phyloP scores from a whole-genome alignment of 2,888 invertebrate genomes.

The Sarcophaga subvicina region DNA sequence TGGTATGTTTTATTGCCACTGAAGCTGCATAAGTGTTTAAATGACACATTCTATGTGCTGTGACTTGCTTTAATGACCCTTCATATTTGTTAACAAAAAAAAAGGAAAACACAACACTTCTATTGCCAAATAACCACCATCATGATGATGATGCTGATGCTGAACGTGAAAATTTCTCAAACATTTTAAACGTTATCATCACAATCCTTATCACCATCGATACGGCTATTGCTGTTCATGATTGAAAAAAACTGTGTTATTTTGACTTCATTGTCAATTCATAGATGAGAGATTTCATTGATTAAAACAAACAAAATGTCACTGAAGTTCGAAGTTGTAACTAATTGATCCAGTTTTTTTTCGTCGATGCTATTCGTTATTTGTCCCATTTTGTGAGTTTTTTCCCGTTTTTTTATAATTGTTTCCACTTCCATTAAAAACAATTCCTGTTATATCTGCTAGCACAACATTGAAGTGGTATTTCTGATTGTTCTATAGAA shows the following conservation, averaged over 20 bases:
- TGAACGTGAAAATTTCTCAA: not conserved
- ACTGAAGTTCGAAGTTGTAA: conserved; percentile 45
- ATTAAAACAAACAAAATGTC: conserved; percentile 43
- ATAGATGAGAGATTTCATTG: conserved; percentile 9
- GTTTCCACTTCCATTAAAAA: conserved; percentile 6
- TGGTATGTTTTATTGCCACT: not conserved
- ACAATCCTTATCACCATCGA: too few relatives aligned
- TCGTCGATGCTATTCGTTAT: not conserved
- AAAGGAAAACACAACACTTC: not conserved
- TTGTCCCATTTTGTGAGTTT: not conserved
- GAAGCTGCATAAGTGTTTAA: conserved; percentile 23
- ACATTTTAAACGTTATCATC: too few relatives aligned
- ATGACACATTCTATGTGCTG: conserved; percentile 56
- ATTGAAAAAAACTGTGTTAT: conserved; percentile 23
- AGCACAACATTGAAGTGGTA: conserved; percentile 30
- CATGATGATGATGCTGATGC: conserved; percentile 2
- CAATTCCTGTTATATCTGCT: not conserved
- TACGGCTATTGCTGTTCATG: conserved; percentile 9
- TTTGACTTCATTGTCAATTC: not conserved
- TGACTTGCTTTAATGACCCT: conserved; percentile 66
- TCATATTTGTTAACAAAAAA: conserved; percentile 42
- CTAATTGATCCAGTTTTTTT: conserved; percentile 59
- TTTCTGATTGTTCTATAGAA: conserved; percentile 41
- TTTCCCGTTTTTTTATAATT: not conserved
- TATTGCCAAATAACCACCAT: conserved; percentile 41